Evolutionary conservation across 2,797 vertebrate genomes (phyloP).

Genomic region (Sphenopsis melanotis): DNA sequence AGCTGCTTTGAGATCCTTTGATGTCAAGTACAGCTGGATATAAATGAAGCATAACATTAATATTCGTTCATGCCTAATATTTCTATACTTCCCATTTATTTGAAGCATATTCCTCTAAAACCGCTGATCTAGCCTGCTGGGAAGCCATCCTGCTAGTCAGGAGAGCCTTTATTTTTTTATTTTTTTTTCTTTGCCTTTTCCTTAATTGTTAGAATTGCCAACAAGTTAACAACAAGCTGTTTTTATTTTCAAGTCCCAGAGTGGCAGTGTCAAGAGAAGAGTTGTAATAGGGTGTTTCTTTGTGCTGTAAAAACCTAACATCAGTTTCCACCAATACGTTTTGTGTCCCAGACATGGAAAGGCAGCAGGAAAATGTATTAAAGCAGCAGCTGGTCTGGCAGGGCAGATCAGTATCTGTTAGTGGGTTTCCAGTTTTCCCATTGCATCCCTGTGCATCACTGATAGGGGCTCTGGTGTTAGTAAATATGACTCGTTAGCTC

Average conservation of each 20-base stretch:
- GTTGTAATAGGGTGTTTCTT: background rate
- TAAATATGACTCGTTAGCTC: background rate
- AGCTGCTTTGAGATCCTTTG: constrained; percentile 48
- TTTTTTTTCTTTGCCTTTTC: background rate
- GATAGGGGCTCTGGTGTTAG: background rate
- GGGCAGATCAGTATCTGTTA: background rate
- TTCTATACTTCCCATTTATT: background rate
- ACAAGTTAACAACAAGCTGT: background rate
- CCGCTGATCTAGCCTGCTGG: background rate
- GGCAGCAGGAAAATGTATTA: background rate
- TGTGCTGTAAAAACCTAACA: background rate
- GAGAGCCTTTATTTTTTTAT: background rate
- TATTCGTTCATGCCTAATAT: constrained; percentile 28
- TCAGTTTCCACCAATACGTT: background rate
- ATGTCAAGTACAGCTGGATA: constrained; percentile 9
- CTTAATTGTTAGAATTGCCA: background rate
- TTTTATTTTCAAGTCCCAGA: background rate
- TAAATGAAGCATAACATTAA: constrained; percentile 13
- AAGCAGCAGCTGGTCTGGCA: background rate
- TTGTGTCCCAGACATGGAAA: background rate
- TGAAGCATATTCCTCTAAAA: background rate
- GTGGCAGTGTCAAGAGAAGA: background rate
- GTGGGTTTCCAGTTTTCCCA: background rate
- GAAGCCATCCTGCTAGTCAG: background rate
- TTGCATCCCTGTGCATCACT: background rate